Evolutionary conservation across 2,888 invertebrate genomes (phyloP).

Genomic region (Arctia plantaginis): DNA sequence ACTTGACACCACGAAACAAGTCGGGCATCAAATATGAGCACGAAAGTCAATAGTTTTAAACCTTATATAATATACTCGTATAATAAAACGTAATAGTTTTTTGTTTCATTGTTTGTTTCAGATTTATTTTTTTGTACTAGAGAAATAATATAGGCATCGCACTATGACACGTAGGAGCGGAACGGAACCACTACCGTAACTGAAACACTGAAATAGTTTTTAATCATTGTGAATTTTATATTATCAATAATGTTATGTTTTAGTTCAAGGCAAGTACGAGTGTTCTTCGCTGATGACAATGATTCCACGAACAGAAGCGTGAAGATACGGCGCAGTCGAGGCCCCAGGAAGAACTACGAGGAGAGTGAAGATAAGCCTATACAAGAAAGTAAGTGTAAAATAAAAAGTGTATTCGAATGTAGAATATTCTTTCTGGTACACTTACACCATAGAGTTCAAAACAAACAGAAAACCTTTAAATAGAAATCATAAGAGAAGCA

Average conservation of each 20-base stretch:
- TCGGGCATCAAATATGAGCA: background rate
- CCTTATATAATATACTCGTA: background rate
- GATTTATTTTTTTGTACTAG: too few relatives aligned
- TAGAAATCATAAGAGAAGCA: background rate
- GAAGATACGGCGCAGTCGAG: constrained; percentile 72
- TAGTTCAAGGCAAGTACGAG: constrained; percentile 81
- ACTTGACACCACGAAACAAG: background rate
- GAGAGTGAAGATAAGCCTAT: constrained; percentile 84
- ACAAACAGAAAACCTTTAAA: background rate
- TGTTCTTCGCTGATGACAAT: constrained; percentile 82
- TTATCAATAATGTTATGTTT: constrained; percentile 7
- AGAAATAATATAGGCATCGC: too few relatives aligned
- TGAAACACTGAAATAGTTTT: too few relatives aligned
- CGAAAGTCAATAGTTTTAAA: background rate
- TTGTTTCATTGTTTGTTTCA: too few relatives aligned
- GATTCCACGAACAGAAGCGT: constrained; percentile 74
- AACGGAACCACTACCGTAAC: too few relatives aligned
- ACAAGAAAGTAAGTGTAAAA: constrained; percentile 73
- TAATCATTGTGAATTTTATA: background rate
- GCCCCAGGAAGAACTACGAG: constrained; percentile 80
- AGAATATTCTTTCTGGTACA: background rate
- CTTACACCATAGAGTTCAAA: background rate
- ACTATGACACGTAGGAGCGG: background rate
- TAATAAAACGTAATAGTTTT: too few relatives aligned
- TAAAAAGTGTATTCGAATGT: background rate